A percentile compares a stretch with the other conserved stretches of the same genome.
Evolutionary conservation across 2,888 invertebrate genomes (phyloP).

Genomic region (Dynastes maya): DNA sequence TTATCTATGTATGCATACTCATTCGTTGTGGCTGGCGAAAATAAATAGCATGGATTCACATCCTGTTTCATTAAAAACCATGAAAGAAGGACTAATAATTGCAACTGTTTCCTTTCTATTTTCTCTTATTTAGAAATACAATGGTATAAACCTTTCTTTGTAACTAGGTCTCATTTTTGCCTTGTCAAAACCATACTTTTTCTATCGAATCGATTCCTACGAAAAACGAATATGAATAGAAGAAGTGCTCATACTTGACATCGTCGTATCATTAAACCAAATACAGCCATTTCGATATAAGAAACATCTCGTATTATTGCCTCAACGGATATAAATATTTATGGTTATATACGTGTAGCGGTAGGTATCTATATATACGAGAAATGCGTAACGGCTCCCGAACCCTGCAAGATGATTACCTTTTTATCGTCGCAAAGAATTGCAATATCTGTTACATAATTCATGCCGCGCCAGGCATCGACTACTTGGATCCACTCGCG

Average conservation of each 20-base stretch:
- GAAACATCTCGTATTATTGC: slow-evolving; percentile 40
- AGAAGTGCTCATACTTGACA: slow-evolving; percentile 7
- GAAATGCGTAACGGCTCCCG: slow-evolving; percentile 37
- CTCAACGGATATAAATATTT: slow-evolving; percentile 32
- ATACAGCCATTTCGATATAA: slow-evolving; percentile 35
- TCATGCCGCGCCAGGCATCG: slow-evolving; percentile 58
- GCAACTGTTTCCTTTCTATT: too few species aligned
- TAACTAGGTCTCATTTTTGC: neutral
- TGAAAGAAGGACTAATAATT: too few species aligned
- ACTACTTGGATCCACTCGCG: slow-evolving; percentile 54
- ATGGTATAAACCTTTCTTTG: neutral
- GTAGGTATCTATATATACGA: slow-evolving; percentile 21
- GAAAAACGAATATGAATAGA: neutral
- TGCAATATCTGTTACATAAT: slow-evolving; percentile 65
- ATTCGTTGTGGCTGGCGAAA: too few species aligned
- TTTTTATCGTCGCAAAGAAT: slow-evolving; percentile 53
- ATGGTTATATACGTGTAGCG: slow-evolving; percentile 22
- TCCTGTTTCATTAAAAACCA: too few species aligned
- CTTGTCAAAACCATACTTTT: neutral
- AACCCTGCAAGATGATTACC: slow-evolving; percentile 36
- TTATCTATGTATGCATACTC: too few species aligned
- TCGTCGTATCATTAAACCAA: slow-evolving; percentile 31
- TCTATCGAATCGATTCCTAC: neutral
- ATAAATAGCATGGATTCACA: too few species aligned
- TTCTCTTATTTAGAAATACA: too few species aligned